A percentile compares a stretch with the other conserved stretches of the same genome.
phyloP scores from a whole-genome alignment of 2,888 invertebrate genomes.

The Resseliella maxima region DNA sequence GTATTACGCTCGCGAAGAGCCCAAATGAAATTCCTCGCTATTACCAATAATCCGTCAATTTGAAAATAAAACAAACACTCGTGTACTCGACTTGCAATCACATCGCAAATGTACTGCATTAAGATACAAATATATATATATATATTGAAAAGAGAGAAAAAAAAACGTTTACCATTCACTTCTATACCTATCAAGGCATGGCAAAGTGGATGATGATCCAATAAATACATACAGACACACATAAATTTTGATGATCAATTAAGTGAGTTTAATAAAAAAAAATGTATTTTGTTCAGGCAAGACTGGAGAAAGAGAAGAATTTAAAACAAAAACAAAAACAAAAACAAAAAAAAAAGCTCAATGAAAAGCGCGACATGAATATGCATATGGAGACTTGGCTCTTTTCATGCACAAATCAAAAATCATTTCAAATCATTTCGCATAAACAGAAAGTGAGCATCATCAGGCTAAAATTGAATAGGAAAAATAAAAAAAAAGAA shows the following conservation, averaged over 20 bases:
- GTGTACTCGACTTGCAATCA: background rate
- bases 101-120: background rate
- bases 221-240: constrained; percentile 3
- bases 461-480: background rate
- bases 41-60: constrained; percentile 45
- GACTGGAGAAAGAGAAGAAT: background rate
- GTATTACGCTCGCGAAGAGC: background rate
- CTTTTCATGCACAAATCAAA: constrained; percentile 18
- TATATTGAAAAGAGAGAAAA: background rate
- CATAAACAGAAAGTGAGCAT: background rate
- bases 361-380: background rate
- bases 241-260: background rate
- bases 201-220: constrained; percentile 6
- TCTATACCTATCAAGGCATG: constrained; percentile 2
- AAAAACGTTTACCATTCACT: background rate
- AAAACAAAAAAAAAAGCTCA: background rate
- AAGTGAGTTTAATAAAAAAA: background rate
- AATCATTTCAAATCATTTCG: background rate
- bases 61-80: background rate
- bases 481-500: background rate
- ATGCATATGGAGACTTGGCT: no score
- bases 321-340: background rate
- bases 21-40: constrained; percentile 3
- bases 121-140: background rate
- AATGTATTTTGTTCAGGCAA: background rate